Evolutionary conservation across 2,113 vertebrate species (phyloP).

Genomic region (Illadopsis cleaveri): DNA sequence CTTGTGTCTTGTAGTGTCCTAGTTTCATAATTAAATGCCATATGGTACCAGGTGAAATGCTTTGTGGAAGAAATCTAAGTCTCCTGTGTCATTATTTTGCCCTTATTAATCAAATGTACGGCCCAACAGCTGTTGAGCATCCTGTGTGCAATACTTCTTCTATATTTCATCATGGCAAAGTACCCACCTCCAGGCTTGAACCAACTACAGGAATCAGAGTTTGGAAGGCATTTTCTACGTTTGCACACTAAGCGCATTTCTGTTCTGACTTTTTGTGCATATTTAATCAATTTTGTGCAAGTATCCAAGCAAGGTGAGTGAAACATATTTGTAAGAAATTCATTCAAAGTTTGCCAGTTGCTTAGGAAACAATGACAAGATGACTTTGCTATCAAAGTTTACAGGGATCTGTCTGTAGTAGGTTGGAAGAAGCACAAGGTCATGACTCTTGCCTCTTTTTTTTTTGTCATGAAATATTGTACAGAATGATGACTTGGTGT

Average conservation of each 20-base stretch:
- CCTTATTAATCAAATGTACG: neutral
- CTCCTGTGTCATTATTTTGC: neutral
- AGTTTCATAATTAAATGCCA: constrained; percentile 29
- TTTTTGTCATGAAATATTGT: neutral
- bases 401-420: neutral
- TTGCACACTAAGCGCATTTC: neutral
- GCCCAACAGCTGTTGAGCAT: neutral
- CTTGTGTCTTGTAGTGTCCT: neutral
- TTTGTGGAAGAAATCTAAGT: constrained; percentile 4
- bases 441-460: neutral
- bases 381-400: neutral
- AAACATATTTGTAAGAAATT: neutral
- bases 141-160: neutral
- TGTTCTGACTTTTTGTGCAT: neutral
- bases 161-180: neutral
- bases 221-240: neutral
- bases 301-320: neutral
- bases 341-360: neutral
- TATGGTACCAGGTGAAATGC: constrained; percentile 11
- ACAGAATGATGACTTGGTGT: neutral
- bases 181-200: neutral
- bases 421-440: neutral
- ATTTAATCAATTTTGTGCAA: neutral
- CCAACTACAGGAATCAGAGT: neutral
- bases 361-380: neutral